Percentiles rank a stretch among this genome's conserved stretches.
Conservation (phyloP, 1,140 invertebrate genomes). For the Xylocopa sonorina region DNA sequence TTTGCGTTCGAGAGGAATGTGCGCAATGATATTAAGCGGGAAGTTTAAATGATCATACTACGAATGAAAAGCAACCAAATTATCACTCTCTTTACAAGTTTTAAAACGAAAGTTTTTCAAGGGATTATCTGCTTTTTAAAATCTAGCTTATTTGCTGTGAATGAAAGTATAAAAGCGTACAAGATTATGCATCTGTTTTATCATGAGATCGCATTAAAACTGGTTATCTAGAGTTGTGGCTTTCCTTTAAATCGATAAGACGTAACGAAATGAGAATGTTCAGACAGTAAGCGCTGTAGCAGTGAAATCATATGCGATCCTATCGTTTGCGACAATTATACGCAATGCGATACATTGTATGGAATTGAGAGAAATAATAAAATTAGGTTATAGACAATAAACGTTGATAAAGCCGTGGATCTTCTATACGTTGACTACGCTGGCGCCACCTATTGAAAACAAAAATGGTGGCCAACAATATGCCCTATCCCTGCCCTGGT, state of each 20-base stretch:
- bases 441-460: conserved; percentile 79
- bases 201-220: background rate
- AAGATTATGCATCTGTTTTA: background rate
- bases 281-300: too few relatives aligned
- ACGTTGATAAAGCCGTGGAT: conserved; percentile 31
- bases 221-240: background rate
- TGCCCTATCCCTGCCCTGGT: conserved; percentile 78
- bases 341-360: background rate
- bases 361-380: conserved; percentile 11
- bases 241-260: background rate
- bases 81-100: background rate
- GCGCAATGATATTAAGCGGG: background rate
- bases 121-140: background rate
- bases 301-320: background rate
- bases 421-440: conserved; percentile 28
- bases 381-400: conserved; percentile 20
- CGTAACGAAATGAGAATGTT: background rate
- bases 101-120: background rate
- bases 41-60: conserved; percentile 3
- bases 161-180: background rate
- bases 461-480: conserved; percentile 80
- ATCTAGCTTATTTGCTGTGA: too few relatives aligned
- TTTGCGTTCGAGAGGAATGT: background rate
- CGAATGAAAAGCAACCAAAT: background rate
- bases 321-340: background rate